Evolutionary conservation across 1,140 invertebrate genomes (phyloP).

Genomic region (Potamilus streckersoni): DNA sequence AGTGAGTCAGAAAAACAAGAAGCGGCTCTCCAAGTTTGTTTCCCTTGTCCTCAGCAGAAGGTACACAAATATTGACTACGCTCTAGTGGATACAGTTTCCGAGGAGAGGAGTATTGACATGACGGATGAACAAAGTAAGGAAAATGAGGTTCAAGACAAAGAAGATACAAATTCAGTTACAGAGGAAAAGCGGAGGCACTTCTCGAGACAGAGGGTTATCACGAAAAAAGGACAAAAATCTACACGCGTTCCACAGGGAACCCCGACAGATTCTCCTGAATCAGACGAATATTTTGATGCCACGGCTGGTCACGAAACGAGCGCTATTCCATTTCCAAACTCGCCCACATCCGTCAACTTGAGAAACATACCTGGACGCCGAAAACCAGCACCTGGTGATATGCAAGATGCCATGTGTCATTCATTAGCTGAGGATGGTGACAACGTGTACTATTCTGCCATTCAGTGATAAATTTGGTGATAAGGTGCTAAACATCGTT

Average conservation of each 20-base stretch:
- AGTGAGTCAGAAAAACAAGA: conserved; percentile 39
- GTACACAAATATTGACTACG: conserved; percentile 25
- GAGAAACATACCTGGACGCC: conserved; percentile 5
- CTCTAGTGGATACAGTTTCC: neutral
- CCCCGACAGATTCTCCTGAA: neutral
- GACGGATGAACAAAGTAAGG: neutral
- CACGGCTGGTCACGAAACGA: neutral
- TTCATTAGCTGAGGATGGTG: conserved; percentile 36
- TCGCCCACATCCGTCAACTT: conserved; percentile 1
- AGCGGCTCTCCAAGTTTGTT: conserved; percentile 32
- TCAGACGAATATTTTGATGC: neutral
- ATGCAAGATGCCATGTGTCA: conserved; percentile 32
- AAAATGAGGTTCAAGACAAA: neutral
- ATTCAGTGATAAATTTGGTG: neutral
- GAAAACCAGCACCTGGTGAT: conserved; percentile 16
- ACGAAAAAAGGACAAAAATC: neutral
- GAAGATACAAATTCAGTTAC: conserved; percentile 4
- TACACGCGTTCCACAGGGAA: neutral
- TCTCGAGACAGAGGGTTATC: neutral
- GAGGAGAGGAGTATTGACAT: conserved; percentile 3
- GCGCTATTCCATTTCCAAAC: neutral
- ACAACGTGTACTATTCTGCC: conserved; percentile 29
- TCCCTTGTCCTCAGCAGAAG: conserved; percentile 26
- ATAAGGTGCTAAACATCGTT: no score
- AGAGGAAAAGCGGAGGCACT: conserved; percentile 9